Evolutionary conservation across 2,797 vertebrate genomes (phyloP), one percentile per base, ranked within the genome.

Genomic region (Scyliorhinus canicula): DNA sequence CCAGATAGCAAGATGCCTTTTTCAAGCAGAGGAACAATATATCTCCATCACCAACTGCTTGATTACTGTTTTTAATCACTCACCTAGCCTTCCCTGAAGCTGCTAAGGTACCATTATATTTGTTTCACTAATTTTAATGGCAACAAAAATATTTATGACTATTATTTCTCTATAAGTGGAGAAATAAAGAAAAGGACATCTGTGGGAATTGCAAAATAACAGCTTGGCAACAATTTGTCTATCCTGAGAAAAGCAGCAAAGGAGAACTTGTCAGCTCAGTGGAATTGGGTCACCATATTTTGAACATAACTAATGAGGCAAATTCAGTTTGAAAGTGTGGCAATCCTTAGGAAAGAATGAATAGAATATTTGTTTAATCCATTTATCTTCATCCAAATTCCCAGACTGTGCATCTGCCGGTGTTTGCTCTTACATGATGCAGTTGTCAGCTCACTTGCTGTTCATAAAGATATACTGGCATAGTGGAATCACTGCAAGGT

Each of bases 391-490:
- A 79, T 79, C 77, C 21, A 4, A 79, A n/a, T 77, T 44, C 40
- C 77, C 77, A 79, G 77, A 44, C 16, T 79, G 71, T 69, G n/a
- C 77, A 19, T 79, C 40, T 44, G 77, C 5, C 24, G 14, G 35
- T 77, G n/a, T 79, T 79, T 79, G 77, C 40, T 79, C n/a, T 44
- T 40, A 79, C n/a, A 79, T 79, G 77, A 44, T 40, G 14, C 74
- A 79, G 40, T 21, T 79, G 77, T 79, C 77, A 44, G 77, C 19
- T 79, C 77, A 79, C 16, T 79, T 79, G 77, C 77, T 79, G 40
- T 79, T 79, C 77, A 79, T n/a, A 79, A 79, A 79, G 77, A 79
- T 44, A 44, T 79, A 74, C 71, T n/a, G n/a, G 35, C 71, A n/a
- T 12, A 44, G 77, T 79, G 40, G 77, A 44, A 79, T 44, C 5